Evolutionary conservation across 2,797 vertebrate species (phyloP), one percentile per base, ranked within the genome.

Genomic region (Acanthurus tractus): DNA sequence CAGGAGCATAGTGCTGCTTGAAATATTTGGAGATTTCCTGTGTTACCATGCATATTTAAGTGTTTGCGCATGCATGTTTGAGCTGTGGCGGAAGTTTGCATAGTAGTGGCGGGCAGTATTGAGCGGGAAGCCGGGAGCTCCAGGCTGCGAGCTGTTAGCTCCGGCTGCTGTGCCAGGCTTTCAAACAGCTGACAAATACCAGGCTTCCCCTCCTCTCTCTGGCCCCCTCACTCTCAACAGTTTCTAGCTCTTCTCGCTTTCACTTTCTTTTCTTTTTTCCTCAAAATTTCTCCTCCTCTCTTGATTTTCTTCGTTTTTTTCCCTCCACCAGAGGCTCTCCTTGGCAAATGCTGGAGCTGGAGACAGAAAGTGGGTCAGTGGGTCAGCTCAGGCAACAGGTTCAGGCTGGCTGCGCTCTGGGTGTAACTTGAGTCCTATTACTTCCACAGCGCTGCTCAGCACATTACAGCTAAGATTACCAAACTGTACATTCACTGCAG

Each of bases 291-390:
- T 66, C 52, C 18, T 45, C 22, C 66, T 54, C 46, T 65, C 38
- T 69, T 66, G 8, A 52, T 73, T 76, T 70, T 46, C n/a, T 54
- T 65, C 71, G 53, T 65, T 78, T 58, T 62, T 64, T 80, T 80
- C 62, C 74, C 63, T 81, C 79, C 71, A 83, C 85, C 75, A 83
- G 78, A 86, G 81, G 81, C 82, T 84, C 82, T 90, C 70, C 75
- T 82, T 86, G 85, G 85, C 83, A 82, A 6, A 70, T 83, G 61
- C 64, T 81, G 77, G 65, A 84, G 80, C 82, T 53, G 74, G 69
- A 89, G 74, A 80, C 45, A 42, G 92, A 95, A 96, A 96, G 93
- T 96, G 93, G 94, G 95, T 95, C 94, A 96, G 91, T 95, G 94
- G 95, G 95, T 96, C 95, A 95, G 85, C 81, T 83, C 74, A 86